phyloP scores from a whole-genome alignment of 2,888 invertebrate genomes.

The Ichneumon xanthorius region DNA sequence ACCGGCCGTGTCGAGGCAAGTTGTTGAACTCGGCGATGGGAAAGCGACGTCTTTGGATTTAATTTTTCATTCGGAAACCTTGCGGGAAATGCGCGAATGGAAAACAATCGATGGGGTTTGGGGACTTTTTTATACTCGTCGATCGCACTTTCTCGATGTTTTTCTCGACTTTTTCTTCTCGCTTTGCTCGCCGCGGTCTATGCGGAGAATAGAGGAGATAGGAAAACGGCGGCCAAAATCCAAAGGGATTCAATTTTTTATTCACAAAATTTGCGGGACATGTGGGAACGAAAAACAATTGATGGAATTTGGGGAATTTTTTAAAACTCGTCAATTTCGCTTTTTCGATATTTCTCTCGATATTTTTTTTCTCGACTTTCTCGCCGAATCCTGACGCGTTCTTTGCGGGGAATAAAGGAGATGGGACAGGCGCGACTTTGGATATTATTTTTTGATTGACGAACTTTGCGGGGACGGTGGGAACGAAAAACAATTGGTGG shows the following conservation, averaged over 20 bases:
- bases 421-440: too few species aligned
- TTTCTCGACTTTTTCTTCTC: too few species aligned
- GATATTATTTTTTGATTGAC: too few species aligned
- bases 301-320: neutral
- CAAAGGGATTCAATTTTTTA: too few species aligned
- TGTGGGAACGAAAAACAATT: slow-evolving; percentile 75
- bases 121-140: too few species aligned
- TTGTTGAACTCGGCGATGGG: slow-evolving; percentile 30
- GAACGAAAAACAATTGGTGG: too few species aligned
- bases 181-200: too few species aligned
- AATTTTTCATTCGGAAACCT: neutral
- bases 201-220: neutral
- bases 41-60: slow-evolving; percentile 30
- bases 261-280: slow-evolving; percentile 31
- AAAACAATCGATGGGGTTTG: too few species aligned
- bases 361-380: slow-evolving; percentile 33
- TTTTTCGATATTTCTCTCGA: neutral
- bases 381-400: neutral
- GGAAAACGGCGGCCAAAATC: too few species aligned
- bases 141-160: too few species aligned
- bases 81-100: slow-evolving; percentile 63
- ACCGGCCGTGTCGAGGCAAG: neutral
- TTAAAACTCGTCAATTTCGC: slow-evolving; percentile 15
- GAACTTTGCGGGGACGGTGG: too few species aligned
- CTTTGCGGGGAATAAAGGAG: neutral